These are phyloP conservation scores for Pachydiplax longipennis DNA, from an alignment of 2,888 invertebrate species.

Conservation along the genomic window DNA sequence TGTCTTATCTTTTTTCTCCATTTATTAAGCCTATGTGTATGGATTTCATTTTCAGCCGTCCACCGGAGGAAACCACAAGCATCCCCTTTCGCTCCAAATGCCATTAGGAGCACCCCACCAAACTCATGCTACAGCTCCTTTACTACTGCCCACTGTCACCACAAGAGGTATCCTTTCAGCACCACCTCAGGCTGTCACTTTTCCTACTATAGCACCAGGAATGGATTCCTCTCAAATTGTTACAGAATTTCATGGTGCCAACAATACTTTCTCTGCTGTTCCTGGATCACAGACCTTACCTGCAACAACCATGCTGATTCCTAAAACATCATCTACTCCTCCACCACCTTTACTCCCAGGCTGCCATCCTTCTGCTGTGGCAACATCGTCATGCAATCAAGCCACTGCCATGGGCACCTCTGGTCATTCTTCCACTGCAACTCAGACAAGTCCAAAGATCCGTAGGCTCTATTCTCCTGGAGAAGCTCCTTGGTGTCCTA, in stretches of 20 bases:
- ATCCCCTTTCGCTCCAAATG: slow-evolving; percentile 24
- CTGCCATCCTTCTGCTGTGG: slow-evolving; percentile 10
- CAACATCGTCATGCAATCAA: slow-evolving; percentile 21
- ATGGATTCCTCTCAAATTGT: slow-evolving; percentile 31
- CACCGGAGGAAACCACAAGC: slow-evolving; percentile 37
- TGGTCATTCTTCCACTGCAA: slow-evolving; percentile 49
- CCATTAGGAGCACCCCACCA: slow-evolving; percentile 36
- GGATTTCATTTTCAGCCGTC: slow-evolving; percentile 28
- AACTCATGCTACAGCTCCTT: slow-evolving; percentile 15
- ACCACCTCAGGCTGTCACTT: slow-evolving; percentile 7
- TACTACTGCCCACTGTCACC: slow-evolving; percentile 21
- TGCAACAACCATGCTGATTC: slow-evolving; percentile 19
- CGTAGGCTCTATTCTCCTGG: slow-evolving; percentile 15
- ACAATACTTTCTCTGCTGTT: neutral
- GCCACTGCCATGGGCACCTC: slow-evolving; percentile 40
- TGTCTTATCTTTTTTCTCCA: neutral
- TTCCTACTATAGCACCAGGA: slow-evolving; percentile 23
- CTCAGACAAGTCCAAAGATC: slow-evolving; percentile 49
- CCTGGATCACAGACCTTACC: slow-evolving; percentile 15
- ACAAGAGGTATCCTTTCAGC: slow-evolving; percentile 19
- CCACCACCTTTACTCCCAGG: slow-evolving; percentile 31
- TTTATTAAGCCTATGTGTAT: neutral
- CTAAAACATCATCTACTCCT: slow-evolving; percentile 37
- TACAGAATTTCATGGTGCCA: slow-evolving; percentile 28
- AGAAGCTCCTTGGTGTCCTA: slow-evolving; percentile 26